phyloP scores from a whole-genome alignment of 1,140 invertebrate species.

The Brachionus asplanchnoidis region DNA sequence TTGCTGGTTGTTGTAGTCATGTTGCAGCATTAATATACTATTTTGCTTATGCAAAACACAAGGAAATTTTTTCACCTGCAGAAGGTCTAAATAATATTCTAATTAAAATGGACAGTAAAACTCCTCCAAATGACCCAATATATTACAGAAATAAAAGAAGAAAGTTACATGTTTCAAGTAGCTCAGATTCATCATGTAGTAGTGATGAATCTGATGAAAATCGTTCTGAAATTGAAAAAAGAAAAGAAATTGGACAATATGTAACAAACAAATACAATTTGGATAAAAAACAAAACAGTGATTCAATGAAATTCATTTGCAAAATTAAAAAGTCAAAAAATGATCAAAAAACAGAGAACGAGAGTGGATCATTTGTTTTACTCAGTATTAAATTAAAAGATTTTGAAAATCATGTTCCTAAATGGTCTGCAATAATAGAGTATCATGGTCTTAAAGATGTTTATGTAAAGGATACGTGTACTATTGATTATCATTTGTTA shows the following conservation, averaged over 20 bases:
- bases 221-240: neutral
- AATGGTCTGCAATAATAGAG: neutral
- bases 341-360: neutral
- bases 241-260: neutral
- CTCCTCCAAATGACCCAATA: neutral
- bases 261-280: neutral
- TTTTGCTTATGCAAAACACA: neutral
- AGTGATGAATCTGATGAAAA: neutral
- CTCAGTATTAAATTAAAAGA: neutral
- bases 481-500: constrained; percentile 1
- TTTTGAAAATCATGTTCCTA: neutral
- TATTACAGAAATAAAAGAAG: neutral
- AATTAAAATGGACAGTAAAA: neutral
- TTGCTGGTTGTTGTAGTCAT: constrained; percentile 4
- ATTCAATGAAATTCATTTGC: neutral
- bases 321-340: neutral
- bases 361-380: neutral
- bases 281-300: neutral
- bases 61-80: neutral
- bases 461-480: neutral
- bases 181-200: neutral
- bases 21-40: neutral
- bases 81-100: neutral
- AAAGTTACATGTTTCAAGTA: neutral
- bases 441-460: neutral